A percentile compares a stretch with the other conserved stretches of the same genome.
phyloP scores from a whole-genome alignment of 2,113 vertebrate species.

The Muntiacus reevesi region DNA sequence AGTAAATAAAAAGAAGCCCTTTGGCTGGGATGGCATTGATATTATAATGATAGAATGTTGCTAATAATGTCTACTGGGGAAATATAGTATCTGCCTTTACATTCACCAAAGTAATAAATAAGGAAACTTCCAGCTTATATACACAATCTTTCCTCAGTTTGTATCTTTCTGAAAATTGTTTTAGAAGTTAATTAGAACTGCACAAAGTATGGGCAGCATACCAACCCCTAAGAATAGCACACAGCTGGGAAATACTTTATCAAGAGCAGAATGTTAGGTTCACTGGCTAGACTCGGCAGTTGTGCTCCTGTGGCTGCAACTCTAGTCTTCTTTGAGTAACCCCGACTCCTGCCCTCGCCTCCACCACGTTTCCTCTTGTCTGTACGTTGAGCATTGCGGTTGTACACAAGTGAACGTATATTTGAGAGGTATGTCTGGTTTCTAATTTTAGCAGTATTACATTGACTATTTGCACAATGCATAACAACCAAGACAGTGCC shows the following conservation, averaged over 20 bases:
- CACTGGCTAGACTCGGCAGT: neutral
- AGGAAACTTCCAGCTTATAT: neutral
- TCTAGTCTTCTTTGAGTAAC: neutral
- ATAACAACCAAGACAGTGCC: neutral
- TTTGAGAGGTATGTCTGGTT: neutral
- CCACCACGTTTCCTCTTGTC: accelerated
- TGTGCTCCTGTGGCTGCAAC: accelerated
- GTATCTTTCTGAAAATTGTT: neutral
- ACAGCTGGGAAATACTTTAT: neutral
- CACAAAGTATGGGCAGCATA: neutral
- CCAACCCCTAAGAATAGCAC: neutral
- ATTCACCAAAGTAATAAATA: slow-evolving; percentile 5
- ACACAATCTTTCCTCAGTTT: neutral
- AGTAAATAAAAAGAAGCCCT: neutral
- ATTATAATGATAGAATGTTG: neutral
- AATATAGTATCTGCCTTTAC: neutral
- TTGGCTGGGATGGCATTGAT: neutral
- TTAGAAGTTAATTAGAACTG: neutral
- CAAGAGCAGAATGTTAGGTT: neutral
- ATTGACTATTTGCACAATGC: neutral
- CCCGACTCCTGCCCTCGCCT: neutral
- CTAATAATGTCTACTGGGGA: neutral
- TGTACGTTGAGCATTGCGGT: neutral
- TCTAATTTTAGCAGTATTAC: neutral
- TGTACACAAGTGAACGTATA: neutral